Conservation (phyloP, 2,888 invertebrate species). For the Julus scandinavius region DNA sequence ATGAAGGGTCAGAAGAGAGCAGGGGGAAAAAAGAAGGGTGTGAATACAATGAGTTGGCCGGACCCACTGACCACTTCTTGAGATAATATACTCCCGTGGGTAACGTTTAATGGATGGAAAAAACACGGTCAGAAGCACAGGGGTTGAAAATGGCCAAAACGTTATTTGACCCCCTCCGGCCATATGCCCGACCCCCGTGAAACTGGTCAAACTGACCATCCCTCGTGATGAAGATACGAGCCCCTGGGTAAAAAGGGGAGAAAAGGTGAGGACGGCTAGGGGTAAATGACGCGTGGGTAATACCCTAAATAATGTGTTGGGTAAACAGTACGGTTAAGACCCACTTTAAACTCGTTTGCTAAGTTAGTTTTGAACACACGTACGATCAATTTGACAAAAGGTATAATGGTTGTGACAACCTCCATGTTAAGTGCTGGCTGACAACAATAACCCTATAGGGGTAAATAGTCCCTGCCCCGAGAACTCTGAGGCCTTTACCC, state of each 20-base stretch:
- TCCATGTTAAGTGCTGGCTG: constrained; percentile 1
- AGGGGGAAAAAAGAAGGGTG: constrained; percentile 25
- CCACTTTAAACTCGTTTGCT: constrained; percentile 48
- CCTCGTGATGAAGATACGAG: background rate
- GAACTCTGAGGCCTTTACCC: background rate
- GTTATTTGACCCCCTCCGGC: constrained; percentile 19
- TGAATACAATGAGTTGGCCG: background rate
- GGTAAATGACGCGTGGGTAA: constrained; percentile 12
- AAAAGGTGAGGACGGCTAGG: constrained; percentile 18
- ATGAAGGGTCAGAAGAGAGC: background rate
- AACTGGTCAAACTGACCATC: constrained; percentile 13
- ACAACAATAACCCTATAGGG: constrained; percentile 22
- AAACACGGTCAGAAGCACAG: background rate
- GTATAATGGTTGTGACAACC: constrained; percentile 38
- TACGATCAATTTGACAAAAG: constrained; percentile 38
- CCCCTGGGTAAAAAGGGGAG: background rate
- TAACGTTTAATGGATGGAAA: background rate
- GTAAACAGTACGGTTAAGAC: constrained; percentile 49
- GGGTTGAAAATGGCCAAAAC: background rate
- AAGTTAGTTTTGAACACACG: constrained; percentile 40
- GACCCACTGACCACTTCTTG: constrained; percentile 37
- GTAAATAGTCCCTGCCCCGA: constrained; percentile 2
- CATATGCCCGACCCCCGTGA: constrained; percentile 9
- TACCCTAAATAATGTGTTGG: constrained; percentile 45
- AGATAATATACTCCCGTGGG: constrained; percentile 25